Base-by-base conservation (phyloP, 2,888 invertebrate species). In the Trachelus tabidus region DNA sequence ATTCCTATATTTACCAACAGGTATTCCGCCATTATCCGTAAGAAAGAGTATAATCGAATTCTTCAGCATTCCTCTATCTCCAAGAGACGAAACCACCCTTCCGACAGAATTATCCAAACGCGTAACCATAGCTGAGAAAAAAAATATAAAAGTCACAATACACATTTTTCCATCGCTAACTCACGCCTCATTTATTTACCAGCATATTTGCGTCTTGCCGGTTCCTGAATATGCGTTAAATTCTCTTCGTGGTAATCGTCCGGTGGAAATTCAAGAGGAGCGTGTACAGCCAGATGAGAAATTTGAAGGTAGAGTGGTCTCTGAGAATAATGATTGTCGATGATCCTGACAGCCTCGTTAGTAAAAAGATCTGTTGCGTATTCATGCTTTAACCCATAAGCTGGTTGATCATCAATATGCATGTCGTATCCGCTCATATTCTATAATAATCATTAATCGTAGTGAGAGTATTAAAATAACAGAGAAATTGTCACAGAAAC, bases 221-320 rank as follows among this genome's bases (percentile, higher is more conserved):
- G 92, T 84, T 96, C 95, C 34, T 93, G 92, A 30, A 94, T 93
- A 92, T 97, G 95, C 79, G 95, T 93, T 74, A 94, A 94, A 77
- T 95, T 94, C 56, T 94, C 94, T 0, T 83, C 76, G 40, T 81
- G 80, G 2, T 96, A 96, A 0, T 94, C 96, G 86, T 96, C 95
- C 74, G 95, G 90, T 0, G 94, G 93, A 15, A 95, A 94, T 75
- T 95, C 95, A 0, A 94, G 92, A 2, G 94, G 96, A 0, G 96
- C 94, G 89, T 98, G 98, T 0, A 96, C 95, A 0, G 97, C 98
- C 75, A 96, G 93, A 90, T 98, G 97, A 0, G 95, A 94, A 76
- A 98, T 88, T 91, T 96, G 94, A 79, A 98, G 92, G 87, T 97
- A 97, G 77, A 98, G 92, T 0, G 98, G 97, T 12, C 91, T 90